Evolutionary conservation across 2,888 invertebrate species (phyloP), one percentile per base, ranked within the genome.

Genomic region (Lasioglossum malachurum): DNA sequence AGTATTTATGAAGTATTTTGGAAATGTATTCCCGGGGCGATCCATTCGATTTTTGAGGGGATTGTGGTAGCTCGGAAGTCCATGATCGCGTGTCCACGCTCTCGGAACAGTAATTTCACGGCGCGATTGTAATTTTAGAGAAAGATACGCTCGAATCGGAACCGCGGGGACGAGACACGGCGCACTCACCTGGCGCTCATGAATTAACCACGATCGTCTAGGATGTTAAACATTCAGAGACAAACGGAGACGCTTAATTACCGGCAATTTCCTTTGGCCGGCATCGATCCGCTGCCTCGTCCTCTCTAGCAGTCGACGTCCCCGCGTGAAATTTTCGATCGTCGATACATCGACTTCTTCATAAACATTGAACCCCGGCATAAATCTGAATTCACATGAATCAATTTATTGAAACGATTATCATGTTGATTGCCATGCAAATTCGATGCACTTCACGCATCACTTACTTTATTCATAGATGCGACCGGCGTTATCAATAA

Each of bases 161-260:
- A 31, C 35, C 67, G 67, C 49, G 67, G 27, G 31, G 4, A 46
- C 77, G 44, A 41, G 41, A 38, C 60, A 53, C 67, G 78, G 16
- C 44, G 67, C 10, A 10, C 53, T 53, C 72, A 78, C 72, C 75
- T 67, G 75, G 23, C 23, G 31, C n/a, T 81, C 81, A n/a, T 84
- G 74, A 81, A 84, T 84, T 78, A 77, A 81, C 60, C 57, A 84
- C 69, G 81, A 83, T 60, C 80, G 80, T 76, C 83, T 80, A 49
- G 69, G 75, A 60, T 31, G 35, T 69, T 69, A 38, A 69, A 69
- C 67, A 69, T 69, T 69, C 67, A 69, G 67, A 35, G 7, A 23
- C 67, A 19, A 23, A 44, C 35, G 53, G 49, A 23, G 74, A 53
- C 46, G 53, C 23, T 78, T 69, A 78, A 81, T 86, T 78, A 35